Evolutionary conservation across 2,113 vertebrate species (phyloP), one percentile per base, ranked within the genome.

Genomic region (Cnemophilus loriae): DNA sequence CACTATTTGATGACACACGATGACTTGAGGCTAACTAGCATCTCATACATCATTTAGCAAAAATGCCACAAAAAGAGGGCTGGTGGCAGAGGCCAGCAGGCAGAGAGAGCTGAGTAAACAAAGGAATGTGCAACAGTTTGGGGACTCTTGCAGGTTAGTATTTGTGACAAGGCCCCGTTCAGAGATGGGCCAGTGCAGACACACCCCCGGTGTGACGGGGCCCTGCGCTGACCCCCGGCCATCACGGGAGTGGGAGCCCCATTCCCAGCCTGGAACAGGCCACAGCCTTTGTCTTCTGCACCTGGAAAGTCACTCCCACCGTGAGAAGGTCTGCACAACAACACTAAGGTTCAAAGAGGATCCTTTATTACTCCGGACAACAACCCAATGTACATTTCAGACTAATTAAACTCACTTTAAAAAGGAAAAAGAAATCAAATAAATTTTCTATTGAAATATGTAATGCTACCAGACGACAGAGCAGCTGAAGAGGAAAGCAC

Each of bases 11-110:
- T 90, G 93, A 93, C 86, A 89, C 77, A 55, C 32, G 30, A 77
- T 95, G 92, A 47, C 90, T 92, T 50, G 47, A 78, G 92, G 93
- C 90, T 94, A 96, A 90, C 64, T 78, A 71, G 76, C 76, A 61
- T 49, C 53, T 56, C 39, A 16, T 37, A 33, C 39, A 68, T 81
- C 35, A 84, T 59, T 56, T 65, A 71, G 64, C 69, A 92, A 53
- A 91, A 92, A 70, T 24, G 76, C 69, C 76, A 39, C 1, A 17
- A 37, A n/a, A 47, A 86, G 50, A 74, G 73, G 42, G 79, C 63
- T 44, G 69, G 24, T 32, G 56, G 82, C 28, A 90, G 52, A 68
- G 63, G 28, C 73, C n/a, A 50, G 63, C 28, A 59, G 82, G 44
- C 70, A 59, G 4, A 15, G 53, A 55, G 77, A 52, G 49, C 41